phyloP scores from a whole-genome alignment of 92 coral and sea anemone genomes.

The Epizoanthus stellaris region DNA sequence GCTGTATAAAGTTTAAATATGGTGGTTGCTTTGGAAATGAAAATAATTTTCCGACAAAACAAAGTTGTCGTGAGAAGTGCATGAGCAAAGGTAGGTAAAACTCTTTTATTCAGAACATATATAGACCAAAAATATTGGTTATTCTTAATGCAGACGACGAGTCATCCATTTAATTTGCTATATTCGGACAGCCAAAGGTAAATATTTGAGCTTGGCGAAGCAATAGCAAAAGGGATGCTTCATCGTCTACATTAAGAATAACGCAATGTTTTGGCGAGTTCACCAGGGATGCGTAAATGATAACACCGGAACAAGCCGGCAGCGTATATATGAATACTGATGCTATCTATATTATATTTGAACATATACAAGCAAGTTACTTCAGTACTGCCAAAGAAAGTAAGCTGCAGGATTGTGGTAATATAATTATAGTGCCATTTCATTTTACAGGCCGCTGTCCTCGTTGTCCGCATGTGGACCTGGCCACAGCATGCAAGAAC shows the following conservation, averaged over 20 bases:
- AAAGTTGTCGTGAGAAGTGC: conserved; percentile 71
- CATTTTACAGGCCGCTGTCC: conserved; percentile 34
- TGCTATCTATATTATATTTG: too few relatives aligned
- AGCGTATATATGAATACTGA: background rate
- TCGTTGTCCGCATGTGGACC: conserved; percentile 35
- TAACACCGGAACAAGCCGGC: background rate
- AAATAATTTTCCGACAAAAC: conserved; percentile 71
- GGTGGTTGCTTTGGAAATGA: conserved; percentile 94
- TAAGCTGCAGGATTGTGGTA: background rate
- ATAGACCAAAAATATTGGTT: background rate
- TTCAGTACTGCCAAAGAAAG: background rate
- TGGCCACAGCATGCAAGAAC: conserved; percentile 45
- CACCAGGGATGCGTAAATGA: background rate
- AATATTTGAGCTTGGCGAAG: too few relatives aligned
- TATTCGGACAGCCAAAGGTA: too few relatives aligned
- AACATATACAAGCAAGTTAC: too few relatives aligned
- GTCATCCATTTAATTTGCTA: background rate
- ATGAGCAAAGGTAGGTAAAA: conserved; percentile 35
- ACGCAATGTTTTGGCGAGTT: background rate
- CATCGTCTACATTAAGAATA: background rate
- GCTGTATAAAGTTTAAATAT: conserved; percentile 65
- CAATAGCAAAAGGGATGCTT: background rate
- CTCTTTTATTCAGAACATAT: background rate
- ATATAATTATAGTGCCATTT: conserved; percentile 3
- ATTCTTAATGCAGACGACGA: background rate